These are phyloP conservation scores for Leptarthrus brevirostris DNA, from an alignment of 2,888 invertebrate genomes.

Conservation along the genomic window DNA sequence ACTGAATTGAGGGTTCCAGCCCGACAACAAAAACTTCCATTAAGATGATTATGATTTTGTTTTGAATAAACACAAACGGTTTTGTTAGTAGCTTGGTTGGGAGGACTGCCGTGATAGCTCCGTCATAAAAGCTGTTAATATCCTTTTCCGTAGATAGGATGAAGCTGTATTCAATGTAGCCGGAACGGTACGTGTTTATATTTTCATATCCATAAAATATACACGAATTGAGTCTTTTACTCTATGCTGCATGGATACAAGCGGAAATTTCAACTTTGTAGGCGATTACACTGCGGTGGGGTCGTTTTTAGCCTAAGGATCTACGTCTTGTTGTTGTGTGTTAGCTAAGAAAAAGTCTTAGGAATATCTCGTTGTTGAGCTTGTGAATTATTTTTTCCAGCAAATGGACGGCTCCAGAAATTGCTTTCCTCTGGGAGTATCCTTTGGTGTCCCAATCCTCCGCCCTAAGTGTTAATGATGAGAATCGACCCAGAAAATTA, in stretches of 20 bases:
- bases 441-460: not conserved
- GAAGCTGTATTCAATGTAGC: not conserved
- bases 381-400: slow-evolving; percentile 29
- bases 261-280: not conserved
- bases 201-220: slow-evolving; percentile 40
- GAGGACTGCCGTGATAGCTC: slow-evolving; percentile 14
- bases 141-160: not conserved
- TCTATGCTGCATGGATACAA: not conserved
- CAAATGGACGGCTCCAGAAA: not conserved
- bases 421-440: slow-evolving; percentile 21
- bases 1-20: no score
- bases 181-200: not conserved
- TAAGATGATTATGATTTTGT: slow-evolving; percentile 50
- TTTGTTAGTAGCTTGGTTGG: not conserved
- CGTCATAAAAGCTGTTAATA: slow-evolving; percentile 33
- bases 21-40: slow-evolving; percentile 40
- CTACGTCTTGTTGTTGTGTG: not conserved
- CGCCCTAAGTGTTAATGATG: slow-evolving; percentile 51
- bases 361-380: not conserved
- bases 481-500: slow-evolving; percentile 53
- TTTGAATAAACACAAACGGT: slow-evolving; percentile 48
- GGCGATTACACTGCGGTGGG: not conserved
- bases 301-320: slow-evolving; percentile 9
- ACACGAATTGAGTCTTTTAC: slow-evolving; percentile 2
- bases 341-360: slow-evolving; percentile 3